Evolutionary conservation across 2,888 invertebrate genomes (phyloP).

Genomic region (Drosophila pseudotakahashii): DNA sequence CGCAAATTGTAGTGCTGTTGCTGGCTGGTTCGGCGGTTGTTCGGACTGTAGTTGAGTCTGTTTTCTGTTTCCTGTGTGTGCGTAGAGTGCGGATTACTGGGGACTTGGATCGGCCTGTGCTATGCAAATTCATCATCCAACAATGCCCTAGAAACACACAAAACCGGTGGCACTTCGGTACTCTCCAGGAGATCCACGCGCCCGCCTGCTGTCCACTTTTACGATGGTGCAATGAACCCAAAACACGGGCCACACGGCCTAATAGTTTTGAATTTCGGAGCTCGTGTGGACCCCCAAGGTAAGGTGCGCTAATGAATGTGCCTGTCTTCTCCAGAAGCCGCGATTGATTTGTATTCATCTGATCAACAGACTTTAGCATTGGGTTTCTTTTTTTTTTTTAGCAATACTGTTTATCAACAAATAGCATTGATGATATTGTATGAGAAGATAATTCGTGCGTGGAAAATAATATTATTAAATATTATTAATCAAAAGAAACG

Average conservation of each 20-base stretch:
- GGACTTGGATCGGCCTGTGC: constrained; percentile 53
- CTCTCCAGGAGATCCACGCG: constrained; percentile 3
- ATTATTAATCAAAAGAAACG: too few species aligned
- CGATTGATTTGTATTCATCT: constrained; percentile 32
- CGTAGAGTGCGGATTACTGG: constrained; percentile 55
- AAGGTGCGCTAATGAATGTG: constrained; percentile 39
- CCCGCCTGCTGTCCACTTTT: constrained; percentile 5
- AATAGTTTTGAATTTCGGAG: constrained; percentile 4
- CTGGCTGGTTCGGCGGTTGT: constrained; percentile 1
- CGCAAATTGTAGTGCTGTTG: constrained; percentile 56
- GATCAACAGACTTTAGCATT: constrained; percentile 10
- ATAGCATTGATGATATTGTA: too few species aligned
- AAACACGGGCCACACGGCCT: constrained; percentile 23
- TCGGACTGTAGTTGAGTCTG: not conserved
- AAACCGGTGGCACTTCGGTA: constrained; percentile 70
- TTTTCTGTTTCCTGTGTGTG: constrained; percentile 45
- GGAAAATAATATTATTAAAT: too few species aligned
- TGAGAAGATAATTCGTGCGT: too few species aligned
- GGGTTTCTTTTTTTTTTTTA: not conserved
- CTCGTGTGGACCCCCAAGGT: constrained; percentile 45
- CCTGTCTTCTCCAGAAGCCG: constrained; percentile 36
- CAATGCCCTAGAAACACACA: constrained; percentile 72
- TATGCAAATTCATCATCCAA: constrained; percentile 70
- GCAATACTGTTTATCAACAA: not conserved
- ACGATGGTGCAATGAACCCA: constrained; percentile 66